Evolutionary conservation across 2,797 vertebrate genomes (phyloP), one percentile per base, ranked within the genome.

Genomic region (Mormyrus hasselquistii): DNA sequence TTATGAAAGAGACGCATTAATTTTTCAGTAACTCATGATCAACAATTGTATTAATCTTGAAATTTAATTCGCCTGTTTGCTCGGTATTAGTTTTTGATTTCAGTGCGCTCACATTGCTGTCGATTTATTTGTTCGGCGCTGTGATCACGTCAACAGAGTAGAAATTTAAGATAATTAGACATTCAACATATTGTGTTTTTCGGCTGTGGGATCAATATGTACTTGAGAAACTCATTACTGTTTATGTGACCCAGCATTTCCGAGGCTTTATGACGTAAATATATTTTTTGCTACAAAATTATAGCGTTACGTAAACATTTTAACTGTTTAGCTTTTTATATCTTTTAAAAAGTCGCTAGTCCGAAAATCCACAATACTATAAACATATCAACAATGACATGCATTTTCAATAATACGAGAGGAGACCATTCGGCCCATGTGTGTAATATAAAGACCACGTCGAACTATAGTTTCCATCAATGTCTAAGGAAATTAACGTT

Each of bases 11-110:
- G 16, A 44, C 19, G 38, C 76, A 82, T 82, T 82, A 44, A 47
- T 47, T 82, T 47, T 82, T 82, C 19, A 82, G 19, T 47, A 82
- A 8, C 41, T 47, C 38, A 47, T 44, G 38, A 82, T 47, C 41
- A 82, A 82, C 69, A 82, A 47, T 82, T 82, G 76, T 82, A 47
- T 82, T 47, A n/a, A 47, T 47, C 76, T 82, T 44, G 76, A 47
- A 9, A 47, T 82, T 82, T 82, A 82, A 82, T 82, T 79, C 38
- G 41, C 34, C 2, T 44, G 41, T 47, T 44, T 82, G 38, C 41
- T 82, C 47, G 38, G 6, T 47, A 82, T 9, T 82, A 47, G 38
- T 82, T 82, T 82, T 82, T 79, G 2, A 19, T 79, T 79, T 47
- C 7, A n/a, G 19, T n/a, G 76, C 41, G 76, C 6, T n/a, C 76